These are phyloP conservation scores for Druceiella hillmani DNA, from an alignment of 2,888 invertebrate genomes.

Conservation along the genomic window DNA sequence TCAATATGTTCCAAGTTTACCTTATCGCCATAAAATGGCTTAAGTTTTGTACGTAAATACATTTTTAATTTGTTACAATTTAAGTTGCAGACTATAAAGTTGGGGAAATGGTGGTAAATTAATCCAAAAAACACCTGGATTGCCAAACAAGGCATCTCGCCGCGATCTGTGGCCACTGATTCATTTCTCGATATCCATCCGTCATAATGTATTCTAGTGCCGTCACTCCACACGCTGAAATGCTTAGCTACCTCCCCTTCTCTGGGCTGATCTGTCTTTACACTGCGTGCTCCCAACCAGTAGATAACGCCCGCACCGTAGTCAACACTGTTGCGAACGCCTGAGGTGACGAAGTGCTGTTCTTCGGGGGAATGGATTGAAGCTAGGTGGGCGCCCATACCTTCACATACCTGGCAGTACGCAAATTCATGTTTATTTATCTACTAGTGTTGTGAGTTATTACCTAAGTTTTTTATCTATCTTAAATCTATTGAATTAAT, in stretches of 20 bases:
- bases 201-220: slow-evolving; percentile 53
- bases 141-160: slow-evolving; percentile 37
- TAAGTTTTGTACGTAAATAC: too few relatives aligned
- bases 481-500: too few relatives aligned
- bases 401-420: slow-evolving; percentile 60
- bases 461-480: too few relatives aligned
- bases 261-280: slow-evolving; percentile 29
- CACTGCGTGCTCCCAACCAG: slow-evolving; percentile 67
- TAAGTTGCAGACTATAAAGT: too few relatives aligned
- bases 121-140: slow-evolving; percentile 33
- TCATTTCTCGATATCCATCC: slow-evolving; percentile 60
- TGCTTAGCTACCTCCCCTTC: slow-evolving; percentile 24
- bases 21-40: too few relatives aligned
- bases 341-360: slow-evolving; percentile 62
- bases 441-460: too few relatives aligned
- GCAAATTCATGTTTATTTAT: too few relatives aligned
- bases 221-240: slow-evolving; percentile 60
- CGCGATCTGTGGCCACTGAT: slow-evolving; percentile 29
- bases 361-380: slow-evolving; percentile 65
- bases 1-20: too few relatives aligned
- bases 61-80: too few relatives aligned
- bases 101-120: too few relatives aligned
- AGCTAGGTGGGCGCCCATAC: slow-evolving; percentile 65
- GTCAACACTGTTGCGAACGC: slow-evolving; percentile 62
- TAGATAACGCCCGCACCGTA: slow-evolving; percentile 68